phyloP scores from a whole-genome alignment of 2,797 vertebrate genomes.

The Pseudochirops corinnae region DNA sequence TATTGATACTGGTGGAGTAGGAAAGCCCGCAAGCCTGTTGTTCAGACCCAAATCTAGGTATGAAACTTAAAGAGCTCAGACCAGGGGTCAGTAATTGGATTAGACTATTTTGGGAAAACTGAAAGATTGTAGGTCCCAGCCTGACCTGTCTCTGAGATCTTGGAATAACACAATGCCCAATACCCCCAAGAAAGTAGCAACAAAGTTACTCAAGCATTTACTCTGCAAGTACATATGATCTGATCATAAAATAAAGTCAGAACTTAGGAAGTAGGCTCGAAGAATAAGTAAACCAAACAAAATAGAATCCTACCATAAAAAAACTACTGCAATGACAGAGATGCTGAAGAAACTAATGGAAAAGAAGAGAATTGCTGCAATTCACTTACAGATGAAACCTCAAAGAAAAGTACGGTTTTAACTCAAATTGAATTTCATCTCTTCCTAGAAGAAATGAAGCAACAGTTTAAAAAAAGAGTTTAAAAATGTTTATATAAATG shows the following conservation, averaged over 20 bases:
- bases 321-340: neutral
- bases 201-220: neutral
- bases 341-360: neutral
- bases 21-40: neutral
- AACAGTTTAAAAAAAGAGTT: neutral
- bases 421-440: neutral
- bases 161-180: neutral
- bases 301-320: neutral
- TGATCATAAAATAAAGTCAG: neutral
- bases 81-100: neutral
- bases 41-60: neutral
- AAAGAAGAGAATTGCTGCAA: neutral
- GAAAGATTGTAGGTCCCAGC: neutral
- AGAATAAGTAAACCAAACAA: neutral
- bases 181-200: neutral
- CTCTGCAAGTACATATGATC: neutral
- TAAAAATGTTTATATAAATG: neutral
- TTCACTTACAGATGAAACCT: neutral
- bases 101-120: neutral
- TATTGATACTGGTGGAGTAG: neutral
- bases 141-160: neutral
- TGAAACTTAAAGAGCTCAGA: neutral
- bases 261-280: neutral
- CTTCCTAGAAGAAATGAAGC: neutral
- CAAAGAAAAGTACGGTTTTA: neutral